Conservation (phyloP, 2,113 vertebrate species). For the Aphyosemion australe region DNA sequence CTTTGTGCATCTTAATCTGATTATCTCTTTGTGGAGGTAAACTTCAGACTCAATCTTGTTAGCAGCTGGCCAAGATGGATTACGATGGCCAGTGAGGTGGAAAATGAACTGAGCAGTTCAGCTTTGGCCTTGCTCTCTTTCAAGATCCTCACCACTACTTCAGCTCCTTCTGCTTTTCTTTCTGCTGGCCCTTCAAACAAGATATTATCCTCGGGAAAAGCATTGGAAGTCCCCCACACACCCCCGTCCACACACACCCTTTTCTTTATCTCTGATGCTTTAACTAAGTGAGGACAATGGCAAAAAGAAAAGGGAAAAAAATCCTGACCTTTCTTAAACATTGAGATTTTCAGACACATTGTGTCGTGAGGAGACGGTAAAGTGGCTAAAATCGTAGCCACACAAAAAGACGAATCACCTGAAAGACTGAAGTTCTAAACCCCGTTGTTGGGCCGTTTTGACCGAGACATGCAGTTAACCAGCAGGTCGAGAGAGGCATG, state of each 20-base stretch:
- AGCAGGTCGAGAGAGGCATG: slow-evolving; percentile 76
- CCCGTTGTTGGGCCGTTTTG: slow-evolving; percentile 60
- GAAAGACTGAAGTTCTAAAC: slow-evolving; percentile 54
- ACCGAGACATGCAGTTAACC: slow-evolving; percentile 62
- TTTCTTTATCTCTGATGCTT: slow-evolving; percentile 71
- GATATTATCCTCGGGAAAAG: slow-evolving; percentile 88
- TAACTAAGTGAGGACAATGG: slow-evolving; percentile 75
- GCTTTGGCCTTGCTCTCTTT: slow-evolving; percentile 99
- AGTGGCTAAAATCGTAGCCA: slow-evolving; percentile 39
- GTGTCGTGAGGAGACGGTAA: slow-evolving; percentile 53
- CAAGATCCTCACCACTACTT: slow-evolving; percentile 88
- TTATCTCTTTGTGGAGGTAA: slow-evolving; percentile 99
- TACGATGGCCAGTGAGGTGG: slow-evolving; percentile 97
- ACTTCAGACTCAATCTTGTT: slow-evolving; percentile 99
- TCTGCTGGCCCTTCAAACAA: slow-evolving; percentile 83
- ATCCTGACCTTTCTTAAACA: slow-evolving; percentile 70
- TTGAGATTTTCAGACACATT: slow-evolving; percentile 57
- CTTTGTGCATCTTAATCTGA: slow-evolving; percentile 99
- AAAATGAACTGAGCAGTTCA: slow-evolving; percentile 99
- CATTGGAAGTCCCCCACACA: slow-evolving; percentile 12
- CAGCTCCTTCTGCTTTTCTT: slow-evolving; percentile 87
- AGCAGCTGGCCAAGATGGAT: slow-evolving; percentile 99
- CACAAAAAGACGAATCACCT: slow-evolving; percentile 48
- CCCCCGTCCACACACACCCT: slow-evolving; percentile 43
- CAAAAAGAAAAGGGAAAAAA: slow-evolving; percentile 34